These are phyloP conservation scores for Nomia melanderi DNA, from an alignment of 1,140 invertebrate species.

Conservation along the genomic window DNA sequence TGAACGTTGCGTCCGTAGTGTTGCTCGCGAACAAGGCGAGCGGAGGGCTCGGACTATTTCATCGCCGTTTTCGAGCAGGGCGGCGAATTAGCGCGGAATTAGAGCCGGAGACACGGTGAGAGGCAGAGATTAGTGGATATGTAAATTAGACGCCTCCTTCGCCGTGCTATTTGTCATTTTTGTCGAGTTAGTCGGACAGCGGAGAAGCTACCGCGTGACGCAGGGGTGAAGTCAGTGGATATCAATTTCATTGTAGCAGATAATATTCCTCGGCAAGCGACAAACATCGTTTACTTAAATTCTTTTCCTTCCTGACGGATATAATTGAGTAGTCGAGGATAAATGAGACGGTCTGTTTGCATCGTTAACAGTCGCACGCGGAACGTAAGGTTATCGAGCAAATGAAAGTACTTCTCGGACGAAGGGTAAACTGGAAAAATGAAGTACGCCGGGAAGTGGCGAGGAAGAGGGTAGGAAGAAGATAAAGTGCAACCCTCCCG, in stretches of 20 bases:
- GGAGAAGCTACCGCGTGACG: neutral
- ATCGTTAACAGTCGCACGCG: constrained; percentile 11
- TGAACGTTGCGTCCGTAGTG: constrained; percentile 27
- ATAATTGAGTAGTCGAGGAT: constrained; percentile 38
- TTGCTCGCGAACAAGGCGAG: constrained; percentile 39
- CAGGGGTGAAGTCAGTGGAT: constrained; percentile 1
- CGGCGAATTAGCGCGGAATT: constrained; percentile 64
- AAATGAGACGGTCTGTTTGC: constrained; percentile 28
- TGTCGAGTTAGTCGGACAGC: constrained; percentile 43
- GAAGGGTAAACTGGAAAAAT: constrained; percentile 46
- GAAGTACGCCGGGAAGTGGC: neutral
- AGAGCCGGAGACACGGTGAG: constrained; percentile 55
- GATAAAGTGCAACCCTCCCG: constrained; percentile 61
- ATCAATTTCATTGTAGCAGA: constrained; percentile 18
- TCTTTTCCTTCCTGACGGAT: neutral
- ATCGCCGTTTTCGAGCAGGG: constrained; percentile 61
- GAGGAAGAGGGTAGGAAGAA: constrained; percentile 20
- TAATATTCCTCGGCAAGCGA: neutral
- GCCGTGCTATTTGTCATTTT: constrained; percentile 70
- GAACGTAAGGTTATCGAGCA: constrained; percentile 27
- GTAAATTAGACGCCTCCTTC: constrained; percentile 69
- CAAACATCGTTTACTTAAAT: neutral
- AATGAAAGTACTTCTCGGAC: constrained; percentile 23
- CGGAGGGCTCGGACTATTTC: constrained; percentile 61
- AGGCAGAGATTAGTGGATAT: constrained; percentile 68